phyloP scores from a whole-genome alignment of 2,797 vertebrate genomes.

The Poecilia wingei region DNA sequence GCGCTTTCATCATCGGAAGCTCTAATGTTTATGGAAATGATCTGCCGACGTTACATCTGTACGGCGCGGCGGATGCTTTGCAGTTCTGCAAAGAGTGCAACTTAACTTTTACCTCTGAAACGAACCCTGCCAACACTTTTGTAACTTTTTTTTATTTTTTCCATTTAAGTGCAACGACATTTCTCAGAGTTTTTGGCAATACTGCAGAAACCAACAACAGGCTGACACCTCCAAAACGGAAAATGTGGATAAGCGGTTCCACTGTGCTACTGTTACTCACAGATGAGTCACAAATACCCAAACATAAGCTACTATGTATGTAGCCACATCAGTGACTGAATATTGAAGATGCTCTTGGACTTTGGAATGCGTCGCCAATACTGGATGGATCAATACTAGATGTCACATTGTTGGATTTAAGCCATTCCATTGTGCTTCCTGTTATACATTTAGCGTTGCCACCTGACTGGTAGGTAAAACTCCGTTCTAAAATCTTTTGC shows the following conservation, averaged over 20 bases:
- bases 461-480: not conserved
- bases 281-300: conserved; percentile 8
- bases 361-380: conserved; percentile 49
- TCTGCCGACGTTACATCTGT: conserved; percentile 4
- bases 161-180: conserved; percentile 25
- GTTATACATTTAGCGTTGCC: not conserved
- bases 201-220: conserved; percentile 5
- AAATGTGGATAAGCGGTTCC: conserved; percentile 2
- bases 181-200: conserved; percentile 11
- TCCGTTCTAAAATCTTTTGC: not conserved
- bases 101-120: conserved; percentile 34
- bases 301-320: conserved; percentile 33
- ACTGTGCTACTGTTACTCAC: not conserved
- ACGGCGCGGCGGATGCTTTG: not conserved
- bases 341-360: conserved; percentile 46
- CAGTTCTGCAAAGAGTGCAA: not conserved
- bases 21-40: conserved; percentile 26
- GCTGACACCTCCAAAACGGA: not conserved
- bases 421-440: not conserved
- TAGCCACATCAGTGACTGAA: conserved; percentile 10
- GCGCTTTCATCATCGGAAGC: conserved; percentile 23
- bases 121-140: conserved; percentile 21
- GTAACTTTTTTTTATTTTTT: not conserved
- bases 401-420: not conserved
- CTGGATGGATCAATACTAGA: conserved; percentile 28